A percentile compares a stretch with the other conserved stretches of the same genome.
These are phyloP conservation scores for Caiman crocodilus DNA, from an alignment of 2,797 vertebrate genomes.

Conservation along the genomic window DNA sequence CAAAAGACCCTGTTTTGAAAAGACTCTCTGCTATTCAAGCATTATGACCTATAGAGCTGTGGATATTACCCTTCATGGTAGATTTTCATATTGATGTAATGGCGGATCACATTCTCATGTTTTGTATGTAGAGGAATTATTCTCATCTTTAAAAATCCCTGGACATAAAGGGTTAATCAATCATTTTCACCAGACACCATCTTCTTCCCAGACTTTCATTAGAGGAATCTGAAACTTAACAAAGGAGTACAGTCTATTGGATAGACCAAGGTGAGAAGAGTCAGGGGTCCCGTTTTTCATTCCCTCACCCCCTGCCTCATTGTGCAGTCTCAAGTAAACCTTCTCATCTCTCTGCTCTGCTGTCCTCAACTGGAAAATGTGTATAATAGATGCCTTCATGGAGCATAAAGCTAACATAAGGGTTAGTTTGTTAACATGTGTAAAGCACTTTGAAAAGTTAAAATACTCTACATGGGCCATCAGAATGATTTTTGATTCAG, in stretches of 20 bases:
- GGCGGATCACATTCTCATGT: no score
- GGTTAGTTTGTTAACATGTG: not conserved
- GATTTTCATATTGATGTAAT: not conserved
- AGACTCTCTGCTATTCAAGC: not conserved
- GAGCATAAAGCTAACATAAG: not conserved
- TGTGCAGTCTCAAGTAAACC: fast-evolving
- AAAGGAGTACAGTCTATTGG: not conserved
- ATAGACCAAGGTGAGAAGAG: not conserved
- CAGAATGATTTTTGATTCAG: not conserved
- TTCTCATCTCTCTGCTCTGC: not conserved
- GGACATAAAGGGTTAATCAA: slow-evolving; percentile 44
- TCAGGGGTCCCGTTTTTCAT: not conserved
- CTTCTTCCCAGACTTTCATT: not conserved
- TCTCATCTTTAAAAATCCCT: not conserved
- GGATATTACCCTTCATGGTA: not conserved
- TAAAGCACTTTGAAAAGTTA: not conserved
- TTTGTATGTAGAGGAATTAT: not conserved
- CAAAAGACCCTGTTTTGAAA: not conserved
- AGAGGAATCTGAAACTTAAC: not conserved
- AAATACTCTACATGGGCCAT: not conserved
- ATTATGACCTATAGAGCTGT: not conserved
- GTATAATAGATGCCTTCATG: fast-evolving
- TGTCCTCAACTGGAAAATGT: not conserved
- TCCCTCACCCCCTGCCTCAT: not conserved
- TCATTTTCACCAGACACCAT: not conserved